These are phyloP conservation scores for Cheilosia variabilis DNA, from an alignment of 2,888 invertebrate genomes.

Conservation along the genomic window DNA sequence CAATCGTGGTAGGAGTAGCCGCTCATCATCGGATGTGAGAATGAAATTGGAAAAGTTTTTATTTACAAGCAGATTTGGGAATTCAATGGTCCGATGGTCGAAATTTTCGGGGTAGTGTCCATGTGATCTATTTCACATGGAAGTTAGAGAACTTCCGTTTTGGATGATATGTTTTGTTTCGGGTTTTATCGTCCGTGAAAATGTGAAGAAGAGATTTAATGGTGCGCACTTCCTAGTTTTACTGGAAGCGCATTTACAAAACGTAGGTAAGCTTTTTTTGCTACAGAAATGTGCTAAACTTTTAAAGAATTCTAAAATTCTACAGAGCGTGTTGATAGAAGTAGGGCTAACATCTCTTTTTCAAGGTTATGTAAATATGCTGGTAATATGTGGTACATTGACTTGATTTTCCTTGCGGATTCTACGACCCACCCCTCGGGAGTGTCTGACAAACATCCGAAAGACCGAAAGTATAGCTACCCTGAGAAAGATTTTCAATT, in stretches of 20 bases:
- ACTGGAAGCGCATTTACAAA: not conserved
- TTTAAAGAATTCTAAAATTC: no score
- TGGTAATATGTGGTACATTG: no score
- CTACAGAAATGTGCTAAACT: no score
- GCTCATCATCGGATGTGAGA: not conserved
- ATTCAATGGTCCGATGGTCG: not conserved
- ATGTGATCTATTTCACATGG: not conserved
- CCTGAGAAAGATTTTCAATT: no score
- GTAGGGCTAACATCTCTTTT: no score
- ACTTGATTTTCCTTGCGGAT: no score
- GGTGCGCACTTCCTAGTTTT: not conserved
- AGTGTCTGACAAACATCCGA: no score
- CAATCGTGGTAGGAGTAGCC: no score
- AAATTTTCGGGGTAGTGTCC: not conserved
- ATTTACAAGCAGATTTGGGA: slow-evolving; percentile 1
- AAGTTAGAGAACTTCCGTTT: not conserved
- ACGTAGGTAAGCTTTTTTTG: not conserved
- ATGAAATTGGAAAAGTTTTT: slow-evolving; percentile 34
- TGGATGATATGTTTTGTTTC: not conserved
- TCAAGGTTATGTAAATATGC: no score
- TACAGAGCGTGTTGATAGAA: no score
- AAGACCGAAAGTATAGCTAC: no score
- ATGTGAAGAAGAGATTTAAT: not conserved
- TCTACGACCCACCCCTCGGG: no score
- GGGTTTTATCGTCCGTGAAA: slow-evolving; percentile 2